A percentile compares a stretch with the other conserved stretches of the same genome.
Evolutionary conservation across 2,888 invertebrate species (phyloP).

Genomic region (Drosophila subquinaria): DNA sequence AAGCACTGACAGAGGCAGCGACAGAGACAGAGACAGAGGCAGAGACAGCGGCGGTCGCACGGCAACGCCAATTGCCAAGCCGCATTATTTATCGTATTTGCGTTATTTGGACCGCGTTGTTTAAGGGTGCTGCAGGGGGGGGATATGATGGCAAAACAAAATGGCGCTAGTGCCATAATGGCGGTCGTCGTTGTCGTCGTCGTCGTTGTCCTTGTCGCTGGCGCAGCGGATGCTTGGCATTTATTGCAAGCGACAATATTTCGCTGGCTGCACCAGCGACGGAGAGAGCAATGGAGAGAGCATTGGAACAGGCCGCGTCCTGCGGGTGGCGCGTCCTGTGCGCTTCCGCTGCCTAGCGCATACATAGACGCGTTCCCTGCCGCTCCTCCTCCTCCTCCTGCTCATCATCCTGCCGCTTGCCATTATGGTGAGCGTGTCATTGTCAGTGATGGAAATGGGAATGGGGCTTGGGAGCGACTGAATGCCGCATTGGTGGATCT

Average conservation of each 20-base stretch:
- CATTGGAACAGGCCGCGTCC: constrained; percentile 27
- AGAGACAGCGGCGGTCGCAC: constrained; percentile 11
- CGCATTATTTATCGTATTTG: constrained; percentile 76
- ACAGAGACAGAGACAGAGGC: constrained; percentile 12
- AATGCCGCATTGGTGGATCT: constrained; percentile 33
- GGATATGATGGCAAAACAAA: constrained; percentile 57
- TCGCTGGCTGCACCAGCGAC: constrained; percentile 59
- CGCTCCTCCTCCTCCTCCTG: too few species aligned
- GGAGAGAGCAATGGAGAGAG: constrained; percentile 16
- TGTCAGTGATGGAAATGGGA: constrained; percentile 31
- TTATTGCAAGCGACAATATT: constrained; percentile 81
- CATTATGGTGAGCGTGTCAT: constrained; percentile 57
- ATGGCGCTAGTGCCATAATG: constrained; percentile 75
- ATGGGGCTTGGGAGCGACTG: not conserved
- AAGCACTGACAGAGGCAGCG: not conserved
- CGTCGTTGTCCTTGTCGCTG: constrained; percentile 54
- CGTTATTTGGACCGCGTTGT: constrained; percentile 51
- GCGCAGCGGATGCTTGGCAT: constrained; percentile 79
- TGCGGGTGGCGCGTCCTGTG: constrained; percentile 42
- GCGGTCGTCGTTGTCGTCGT: constrained; percentile 57
- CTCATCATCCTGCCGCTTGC: constrained; percentile 2
- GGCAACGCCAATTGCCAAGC: constrained; percentile 71
- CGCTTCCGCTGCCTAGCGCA: constrained; percentile 51
- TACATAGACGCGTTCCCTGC: constrained; percentile 44
- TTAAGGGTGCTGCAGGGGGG: not conserved